A percentile compares a stretch with the other conserved stretches of the same genome.
These are phyloP conservation scores for Flexamia atlantica DNA, from an alignment of 2,888 invertebrate genomes.

Conservation along the genomic window DNA sequence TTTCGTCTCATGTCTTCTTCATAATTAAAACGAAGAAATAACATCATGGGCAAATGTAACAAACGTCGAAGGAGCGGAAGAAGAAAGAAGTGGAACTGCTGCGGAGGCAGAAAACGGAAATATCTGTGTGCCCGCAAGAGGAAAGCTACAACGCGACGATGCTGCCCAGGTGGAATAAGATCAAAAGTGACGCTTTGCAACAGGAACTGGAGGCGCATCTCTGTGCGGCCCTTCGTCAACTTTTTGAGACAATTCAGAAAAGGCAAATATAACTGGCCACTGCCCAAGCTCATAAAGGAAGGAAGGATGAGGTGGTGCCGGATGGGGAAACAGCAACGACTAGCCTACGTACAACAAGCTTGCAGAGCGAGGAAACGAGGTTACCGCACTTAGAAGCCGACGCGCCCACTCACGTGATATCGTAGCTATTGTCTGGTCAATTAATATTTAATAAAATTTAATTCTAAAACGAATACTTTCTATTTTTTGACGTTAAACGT, in stretches of 20 bases:
- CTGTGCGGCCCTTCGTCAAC: slow-evolving; percentile 62
- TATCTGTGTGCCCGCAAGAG: slow-evolving; percentile 36
- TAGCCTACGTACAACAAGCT: slow-evolving; percentile 9
- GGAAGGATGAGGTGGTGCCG: slow-evolving; percentile 38
- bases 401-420: too few species aligned
- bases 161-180: slow-evolving; percentile 31
- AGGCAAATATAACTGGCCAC: background rate
- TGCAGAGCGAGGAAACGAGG: slow-evolving; percentile 47
- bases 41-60: too few species aligned
- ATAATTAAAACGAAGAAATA: too few species aligned
- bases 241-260: slow-evolving; percentile 58
- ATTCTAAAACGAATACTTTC: too few species aligned
- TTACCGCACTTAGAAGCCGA: slow-evolving; percentile 8
- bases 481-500: too few species aligned
- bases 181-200: slow-evolving; percentile 58
- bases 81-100: slow-evolving; percentile 25
- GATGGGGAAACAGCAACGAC: background rate
- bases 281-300: slow-evolving; percentile 5
- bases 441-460: too few species aligned
- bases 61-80: background rate
- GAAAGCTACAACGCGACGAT: slow-evolving; percentile 50
- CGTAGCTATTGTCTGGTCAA: too few species aligned
- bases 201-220: slow-evolving; percentile 61
- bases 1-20: too few species aligned
- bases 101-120: slow-evolving; percentile 39